Percentiles rank a stretch among this genome's conserved stretches.
Conservation (phyloP, 2,113 vertebrate species). For the Dicerorhinus sumatrensis region DNA sequence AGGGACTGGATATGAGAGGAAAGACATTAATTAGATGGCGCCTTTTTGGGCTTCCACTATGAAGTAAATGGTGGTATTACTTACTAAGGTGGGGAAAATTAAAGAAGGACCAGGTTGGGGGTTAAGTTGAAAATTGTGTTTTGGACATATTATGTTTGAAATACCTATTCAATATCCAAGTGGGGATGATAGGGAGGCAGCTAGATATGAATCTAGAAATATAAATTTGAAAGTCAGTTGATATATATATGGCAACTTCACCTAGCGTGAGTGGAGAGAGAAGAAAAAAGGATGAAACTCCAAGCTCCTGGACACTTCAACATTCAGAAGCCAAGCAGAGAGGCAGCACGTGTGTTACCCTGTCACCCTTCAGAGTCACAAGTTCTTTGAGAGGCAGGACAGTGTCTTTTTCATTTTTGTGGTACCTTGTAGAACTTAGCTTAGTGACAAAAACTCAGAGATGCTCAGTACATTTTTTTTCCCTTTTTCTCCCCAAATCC, state of each 20-base stretch:
- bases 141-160: background rate
- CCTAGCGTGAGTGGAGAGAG: background rate
- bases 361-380: background rate
- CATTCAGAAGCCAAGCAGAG: background rate
- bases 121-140: background rate
- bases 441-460: constrained; percentile 37
- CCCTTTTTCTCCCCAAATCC: too few species aligned
- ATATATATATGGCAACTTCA: background rate
- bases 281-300: background rate
- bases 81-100: constrained; percentile 11
- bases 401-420: background rate
- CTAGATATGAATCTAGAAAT: background rate
- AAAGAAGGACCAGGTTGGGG: background rate
- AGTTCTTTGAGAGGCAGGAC: background rate
- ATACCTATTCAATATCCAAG: background rate
- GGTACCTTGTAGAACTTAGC: background rate
- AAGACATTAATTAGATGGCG: background rate
- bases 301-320: background rate
- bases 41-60: background rate
- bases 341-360: background rate
- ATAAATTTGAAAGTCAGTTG: constrained; percentile 17
- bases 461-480: background rate
- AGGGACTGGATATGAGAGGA: background rate
- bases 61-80: background rate
- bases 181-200: background rate